Percentiles rank a stretch among this genome's conserved stretches.
phyloP scores from a whole-genome alignment of 1,140 invertebrate species.

The Pachyrhynchus sulphureomaculatus region DNA sequence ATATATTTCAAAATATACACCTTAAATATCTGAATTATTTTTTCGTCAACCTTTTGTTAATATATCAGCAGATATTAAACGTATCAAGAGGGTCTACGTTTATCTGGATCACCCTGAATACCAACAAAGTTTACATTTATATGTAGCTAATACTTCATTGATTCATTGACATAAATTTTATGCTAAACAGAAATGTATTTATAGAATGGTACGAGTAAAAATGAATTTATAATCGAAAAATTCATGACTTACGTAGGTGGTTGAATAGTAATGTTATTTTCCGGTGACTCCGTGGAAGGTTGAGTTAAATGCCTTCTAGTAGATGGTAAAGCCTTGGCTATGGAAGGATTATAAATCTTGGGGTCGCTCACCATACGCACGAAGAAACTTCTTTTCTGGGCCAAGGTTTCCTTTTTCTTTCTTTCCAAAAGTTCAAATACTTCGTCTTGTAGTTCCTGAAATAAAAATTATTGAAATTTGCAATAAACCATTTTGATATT shows the following conservation, averaged over 20 bases:
- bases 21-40: too few relatives aligned
- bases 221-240: background rate
- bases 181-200: background rate
- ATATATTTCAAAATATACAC: too few relatives aligned
- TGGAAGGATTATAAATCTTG: constrained; percentile 91
- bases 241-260: constrained; percentile 49
- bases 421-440: constrained; percentile 66
- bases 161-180: background rate
- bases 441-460: constrained; percentile 67
- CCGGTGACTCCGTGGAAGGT: constrained; percentile 47
- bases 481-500: too few relatives aligned
- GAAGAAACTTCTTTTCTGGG: constrained; percentile 91
- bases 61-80: too few relatives aligned
- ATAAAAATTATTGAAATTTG: too few relatives aligned
- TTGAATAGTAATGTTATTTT: constrained; percentile 51
- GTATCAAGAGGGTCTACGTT: too few relatives aligned
- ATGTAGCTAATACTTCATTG: too few relatives aligned
- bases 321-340: constrained; percentile 68
- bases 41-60: too few relatives aligned
- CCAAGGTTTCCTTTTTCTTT: constrained; percentile 72
- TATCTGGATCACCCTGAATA: too few relatives aligned
- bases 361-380: constrained; percentile 97
- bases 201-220: background rate
- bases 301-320: constrained; percentile 55
- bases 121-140: too few relatives aligned